Conservation (phyloP, 2,797 vertebrate species). For the Echeneis naucrates region DNA sequence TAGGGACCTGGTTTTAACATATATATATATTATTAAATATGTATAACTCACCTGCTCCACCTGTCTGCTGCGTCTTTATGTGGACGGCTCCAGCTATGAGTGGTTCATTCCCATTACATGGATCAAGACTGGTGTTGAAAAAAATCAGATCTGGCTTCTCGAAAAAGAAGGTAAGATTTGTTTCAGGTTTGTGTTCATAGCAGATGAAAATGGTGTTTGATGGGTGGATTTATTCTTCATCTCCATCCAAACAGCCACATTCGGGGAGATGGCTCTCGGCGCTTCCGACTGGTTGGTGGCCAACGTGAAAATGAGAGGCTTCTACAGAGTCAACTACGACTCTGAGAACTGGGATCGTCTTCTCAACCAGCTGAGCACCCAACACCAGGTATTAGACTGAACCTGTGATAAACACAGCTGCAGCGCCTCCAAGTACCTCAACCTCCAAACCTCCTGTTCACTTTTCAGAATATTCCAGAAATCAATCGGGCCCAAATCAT, state of each 20-base stretch:
- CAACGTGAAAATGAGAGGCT: conserved; percentile 89
- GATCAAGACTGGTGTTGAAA: not conserved
- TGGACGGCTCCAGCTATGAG: conserved; percentile 82
- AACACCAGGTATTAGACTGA: conserved; percentile 60
- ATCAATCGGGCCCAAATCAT: conserved; percentile 93
- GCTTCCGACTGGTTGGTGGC: conserved; percentile 81
- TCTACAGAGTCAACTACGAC: conserved; percentile 92
- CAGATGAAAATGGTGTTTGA: conserved; percentile 3
- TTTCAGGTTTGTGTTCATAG: not conserved
- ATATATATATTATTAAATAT: not conserved
- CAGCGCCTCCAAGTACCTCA: not conserved
- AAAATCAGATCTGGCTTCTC: conserved; percentile 81
- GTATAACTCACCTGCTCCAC: not conserved
- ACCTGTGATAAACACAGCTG: not conserved
- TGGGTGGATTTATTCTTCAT: rapidly evolving
- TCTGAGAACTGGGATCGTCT: conserved; percentile 88
- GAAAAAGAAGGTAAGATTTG: conserved; percentile 62
- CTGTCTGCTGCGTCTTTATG: conserved; percentile 61
- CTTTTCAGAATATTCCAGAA: conserved; percentile 86
- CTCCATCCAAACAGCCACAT: conserved; percentile 36
- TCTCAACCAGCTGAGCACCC: conserved; percentile 52
- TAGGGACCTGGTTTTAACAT: conserved; percentile 72
- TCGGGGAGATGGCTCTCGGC: rapidly evolving
- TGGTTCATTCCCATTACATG: conserved; percentile 91
- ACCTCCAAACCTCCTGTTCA: not conserved